Percentiles rank a stretch among this genome's conserved stretches.
Conservation (phyloP, 2,113 vertebrate genomes). For the Zeus faber region DNA sequence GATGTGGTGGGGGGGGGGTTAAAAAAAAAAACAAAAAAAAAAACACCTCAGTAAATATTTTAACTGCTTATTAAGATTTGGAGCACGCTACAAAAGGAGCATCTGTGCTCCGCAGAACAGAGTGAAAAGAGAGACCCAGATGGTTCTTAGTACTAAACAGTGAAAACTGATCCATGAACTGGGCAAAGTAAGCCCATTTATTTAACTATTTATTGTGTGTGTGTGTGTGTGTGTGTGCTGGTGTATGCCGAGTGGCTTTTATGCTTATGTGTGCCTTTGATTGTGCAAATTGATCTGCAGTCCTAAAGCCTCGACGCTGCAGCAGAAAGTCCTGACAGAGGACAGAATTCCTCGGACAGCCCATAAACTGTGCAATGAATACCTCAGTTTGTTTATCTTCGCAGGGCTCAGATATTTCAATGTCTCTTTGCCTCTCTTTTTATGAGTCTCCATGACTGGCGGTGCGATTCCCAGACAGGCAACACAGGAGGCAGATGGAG, state of each 20-base stretch:
- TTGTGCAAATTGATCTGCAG: constrained; percentile 67
- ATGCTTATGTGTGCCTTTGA: constrained; percentile 33
- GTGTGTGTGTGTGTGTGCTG: constrained; percentile 24
- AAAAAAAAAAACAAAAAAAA: constrained; percentile 71
- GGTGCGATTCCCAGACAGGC: constrained; percentile 67
- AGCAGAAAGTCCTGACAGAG: constrained; percentile 60
- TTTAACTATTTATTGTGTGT: constrained; percentile 67
- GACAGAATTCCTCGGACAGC: constrained; percentile 73
- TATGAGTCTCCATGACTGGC: constrained; percentile 71
- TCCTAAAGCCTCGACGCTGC: constrained; percentile 41
- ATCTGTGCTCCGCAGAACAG: constrained; percentile 87
- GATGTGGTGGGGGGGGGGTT: constrained; percentile 61
- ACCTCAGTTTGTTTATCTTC: constrained; percentile 80
- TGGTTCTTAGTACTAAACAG: constrained; percentile 83
- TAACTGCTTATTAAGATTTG: constrained; percentile 99
- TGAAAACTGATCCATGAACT: constrained; percentile 73
- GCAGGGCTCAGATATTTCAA: constrained; percentile 74
- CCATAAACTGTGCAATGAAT: constrained; percentile 78
- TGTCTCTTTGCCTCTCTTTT: constrained; percentile 72
- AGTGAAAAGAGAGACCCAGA: constrained; percentile 86
- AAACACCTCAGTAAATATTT: constrained; percentile 97
- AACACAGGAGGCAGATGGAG: constrained; percentile 44
- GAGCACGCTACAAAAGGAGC: constrained; percentile 90
- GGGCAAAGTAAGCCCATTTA: constrained; percentile 68
- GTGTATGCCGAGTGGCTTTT: constrained; percentile 18